A percentile compares a stretch with the other conserved stretches of the same genome.
These are phyloP conservation scores for Chalcosyrphus nemorum DNA, from an alignment of 2,888 invertebrate genomes.

Conservation along the genomic window DNA sequence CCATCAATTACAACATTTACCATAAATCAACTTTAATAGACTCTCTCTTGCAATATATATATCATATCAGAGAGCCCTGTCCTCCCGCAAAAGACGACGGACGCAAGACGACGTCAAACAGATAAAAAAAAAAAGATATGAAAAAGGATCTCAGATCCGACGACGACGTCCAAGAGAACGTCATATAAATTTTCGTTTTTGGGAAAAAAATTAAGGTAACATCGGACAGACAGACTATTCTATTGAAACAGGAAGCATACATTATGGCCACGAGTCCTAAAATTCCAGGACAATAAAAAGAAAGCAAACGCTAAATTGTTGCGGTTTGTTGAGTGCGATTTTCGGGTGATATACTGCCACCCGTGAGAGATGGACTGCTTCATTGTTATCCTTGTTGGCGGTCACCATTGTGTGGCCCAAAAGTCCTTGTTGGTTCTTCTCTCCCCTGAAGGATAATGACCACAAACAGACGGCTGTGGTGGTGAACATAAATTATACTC, in stretches of 20 bases:
- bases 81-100: conserved; percentile 48
- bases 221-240: conserved; percentile 16
- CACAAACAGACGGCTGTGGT: conserved; percentile 59
- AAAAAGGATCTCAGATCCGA: no score
- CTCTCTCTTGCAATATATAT: conserved; percentile 37
- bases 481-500: conserved; percentile 61
- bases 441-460: conserved; percentile 59
- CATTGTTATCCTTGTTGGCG: conserved; percentile 46
- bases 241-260: conserved; percentile 35
- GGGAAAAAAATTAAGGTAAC: conserved; percentile 53
- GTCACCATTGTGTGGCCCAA: conserved; percentile 38
- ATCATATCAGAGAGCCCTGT: conserved; percentile 48
- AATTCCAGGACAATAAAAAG: conserved; percentile 16
- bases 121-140: conserved; percentile 48
- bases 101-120: conserved; percentile 54
- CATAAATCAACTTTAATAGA: conserved; percentile 70
- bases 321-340: conserved; percentile 60
- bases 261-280: conserved; percentile 50
- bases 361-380: conserved; percentile 51
- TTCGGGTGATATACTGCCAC: conserved; percentile 63
- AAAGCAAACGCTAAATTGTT: conserved; percentile 46
- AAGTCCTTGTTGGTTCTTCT: conserved; percentile 17
- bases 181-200: conserved; percentile 50
- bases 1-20: conserved; percentile 64
- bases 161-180: conserved; percentile 2